A percentile compares a stretch with the other conserved stretches of the same genome.
These are phyloP conservation scores for Suncus etruscus DNA, from an alignment of 2,113 vertebrate genomes.

Conservation along the genomic window DNA sequence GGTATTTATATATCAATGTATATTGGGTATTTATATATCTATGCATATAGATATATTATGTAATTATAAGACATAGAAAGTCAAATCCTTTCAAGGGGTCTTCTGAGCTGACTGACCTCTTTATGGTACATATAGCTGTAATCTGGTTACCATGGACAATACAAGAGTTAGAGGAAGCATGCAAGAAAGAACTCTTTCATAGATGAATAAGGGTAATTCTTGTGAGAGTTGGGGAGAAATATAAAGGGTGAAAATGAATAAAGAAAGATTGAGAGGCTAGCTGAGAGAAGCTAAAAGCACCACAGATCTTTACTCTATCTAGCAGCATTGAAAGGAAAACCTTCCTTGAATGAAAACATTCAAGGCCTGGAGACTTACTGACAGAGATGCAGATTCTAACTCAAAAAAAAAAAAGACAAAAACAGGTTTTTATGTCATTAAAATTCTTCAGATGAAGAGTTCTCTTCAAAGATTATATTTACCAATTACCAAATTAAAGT, in stretches of 20 bases:
- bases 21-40: too few species aligned
- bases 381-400: constrained; percentile 56
- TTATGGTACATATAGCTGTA: constrained; percentile 5
- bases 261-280: constrained; percentile 14
- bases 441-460: constrained; percentile 48
- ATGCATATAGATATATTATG: too few species aligned
- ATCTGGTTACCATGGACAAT: constrained; percentile 52
- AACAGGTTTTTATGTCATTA: constrained; percentile 64
- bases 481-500: constrained; percentile 57
- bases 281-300: background rate
- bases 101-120: constrained; percentile 7
- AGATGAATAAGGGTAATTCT: background rate
- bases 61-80: background rate
- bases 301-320: background rate
- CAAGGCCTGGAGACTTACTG: constrained; percentile 63
- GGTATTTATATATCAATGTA: too few species aligned
- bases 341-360: constrained; percentile 62
- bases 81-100: background rate
- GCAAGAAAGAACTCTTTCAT: constrained; percentile 57
- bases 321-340: background rate
- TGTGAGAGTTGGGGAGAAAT: background rate
- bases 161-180: constrained; percentile 30
- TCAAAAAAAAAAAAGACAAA: constrained; percentile 34
- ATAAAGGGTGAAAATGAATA: background rate
- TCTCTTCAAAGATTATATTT: constrained; percentile 22